A percentile compares a stretch with the other conserved stretches of the same genome.
Conservation (phyloP, 1,140 invertebrate species). For the Schlechtendalia chinensis region DNA sequence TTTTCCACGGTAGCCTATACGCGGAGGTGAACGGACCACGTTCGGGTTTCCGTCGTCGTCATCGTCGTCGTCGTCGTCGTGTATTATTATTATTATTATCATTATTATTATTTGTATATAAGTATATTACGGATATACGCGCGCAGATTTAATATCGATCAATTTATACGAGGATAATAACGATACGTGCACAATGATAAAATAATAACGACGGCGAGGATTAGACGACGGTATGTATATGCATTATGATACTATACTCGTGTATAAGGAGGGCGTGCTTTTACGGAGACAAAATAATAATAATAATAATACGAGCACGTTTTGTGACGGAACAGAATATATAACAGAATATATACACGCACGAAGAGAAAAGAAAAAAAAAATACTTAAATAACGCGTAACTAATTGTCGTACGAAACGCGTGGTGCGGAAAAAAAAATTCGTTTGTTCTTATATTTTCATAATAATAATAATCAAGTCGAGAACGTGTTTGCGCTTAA, state of each 20-base stretch:
- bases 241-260: background rate
- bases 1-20: constrained; percentile 29
- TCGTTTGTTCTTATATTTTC: too few species aligned
- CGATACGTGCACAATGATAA: constrained; percentile 20
- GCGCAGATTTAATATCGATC: constrained; percentile 1
- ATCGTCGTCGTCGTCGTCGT: constrained; percentile 15
- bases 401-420: constrained; percentile 21
- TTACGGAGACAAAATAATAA: background rate
- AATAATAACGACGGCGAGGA: constrained; percentile 16
- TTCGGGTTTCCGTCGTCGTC: constrained; percentile 4
- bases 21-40: constrained; percentile 40
- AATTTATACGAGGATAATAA: background rate
- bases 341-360: background rate
- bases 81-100: too few species aligned
- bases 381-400: too few species aligned
- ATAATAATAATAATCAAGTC: too few species aligned
- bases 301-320: constrained; percentile 27
- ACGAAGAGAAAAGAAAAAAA: background rate
- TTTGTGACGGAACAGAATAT: background rate
- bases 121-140: background rate
- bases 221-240: background rate
- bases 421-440: too few species aligned
- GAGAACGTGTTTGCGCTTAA: too few species aligned
- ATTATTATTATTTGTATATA: too few species aligned
- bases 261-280: background rate